Conservation (phyloP, 2,113 vertebrate species). For the Pleuronectes platessa region DNA sequence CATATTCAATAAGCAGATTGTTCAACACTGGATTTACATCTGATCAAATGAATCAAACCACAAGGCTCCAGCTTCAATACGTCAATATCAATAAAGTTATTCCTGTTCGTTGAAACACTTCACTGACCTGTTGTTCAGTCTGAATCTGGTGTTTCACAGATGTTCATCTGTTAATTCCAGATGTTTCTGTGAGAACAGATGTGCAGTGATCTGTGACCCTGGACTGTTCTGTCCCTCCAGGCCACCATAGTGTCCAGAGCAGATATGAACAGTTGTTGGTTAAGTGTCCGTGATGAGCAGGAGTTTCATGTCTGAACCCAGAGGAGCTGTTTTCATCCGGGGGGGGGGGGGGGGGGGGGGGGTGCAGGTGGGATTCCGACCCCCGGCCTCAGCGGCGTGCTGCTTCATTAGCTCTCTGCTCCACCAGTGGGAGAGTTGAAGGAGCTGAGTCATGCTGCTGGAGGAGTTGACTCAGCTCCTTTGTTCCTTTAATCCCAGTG, state of each 20-base stretch:
- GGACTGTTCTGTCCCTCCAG: not conserved
- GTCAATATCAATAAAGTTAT: too few relatives aligned
- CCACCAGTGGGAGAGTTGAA: constrained; percentile 43
- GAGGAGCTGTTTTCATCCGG: not conserved
- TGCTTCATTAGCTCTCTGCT: constrained; percentile 48
- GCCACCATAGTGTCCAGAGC: not conserved
- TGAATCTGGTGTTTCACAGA: not conserved
- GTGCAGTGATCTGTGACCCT: not conserved
- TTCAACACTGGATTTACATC: not conserved
- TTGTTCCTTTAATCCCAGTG: constrained; percentile 57
- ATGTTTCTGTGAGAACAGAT: constrained; percentile 7
- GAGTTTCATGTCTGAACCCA: not conserved
- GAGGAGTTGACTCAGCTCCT: constrained; percentile 66
- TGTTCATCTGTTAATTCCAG: too few relatives aligned
- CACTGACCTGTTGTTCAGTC: too few relatives aligned
- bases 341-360: not conserved
- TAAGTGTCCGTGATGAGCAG: not conserved
- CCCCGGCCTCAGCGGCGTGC: constrained; percentile 10
- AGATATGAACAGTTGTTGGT: not conserved
- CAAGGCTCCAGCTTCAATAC: too few relatives aligned
- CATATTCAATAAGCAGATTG: not conserved
- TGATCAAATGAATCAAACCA: not conserved
- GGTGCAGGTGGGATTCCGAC: constrained; percentile 38
- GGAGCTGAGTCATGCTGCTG: constrained; percentile 57
- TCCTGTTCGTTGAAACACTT: too few relatives aligned